Conservation (phyloP, 1,140 invertebrate species). For the Heliconius hewitsoni region DNA sequence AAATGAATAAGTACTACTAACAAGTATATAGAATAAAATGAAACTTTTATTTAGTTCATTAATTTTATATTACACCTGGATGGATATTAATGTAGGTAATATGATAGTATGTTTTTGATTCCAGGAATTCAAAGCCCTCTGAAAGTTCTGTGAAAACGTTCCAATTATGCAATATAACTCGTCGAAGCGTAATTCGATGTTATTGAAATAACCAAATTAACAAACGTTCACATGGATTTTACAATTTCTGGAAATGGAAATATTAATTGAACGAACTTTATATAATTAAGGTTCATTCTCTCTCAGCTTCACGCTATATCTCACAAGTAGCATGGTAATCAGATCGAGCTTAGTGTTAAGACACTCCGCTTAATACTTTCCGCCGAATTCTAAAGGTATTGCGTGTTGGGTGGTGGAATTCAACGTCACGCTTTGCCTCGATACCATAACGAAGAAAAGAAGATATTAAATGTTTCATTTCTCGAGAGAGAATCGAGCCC, state of each 20-base stretch:
- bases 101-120: background rate
- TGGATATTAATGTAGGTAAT: background rate
- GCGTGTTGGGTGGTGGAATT: too few species aligned
- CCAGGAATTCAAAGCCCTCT: background rate
- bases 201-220: background rate
- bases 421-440: too few species aligned
- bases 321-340: too few species aligned
- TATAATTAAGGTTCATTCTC: background rate
- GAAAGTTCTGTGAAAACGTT: constrained; percentile 3
- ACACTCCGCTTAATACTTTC: too few species aligned
- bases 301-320: too few species aligned
- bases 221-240: too few species aligned
- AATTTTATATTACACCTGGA: background rate
- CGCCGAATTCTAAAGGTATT: too few species aligned
- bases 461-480: too few species aligned
- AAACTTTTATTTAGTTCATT: background rate
- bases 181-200: background rate
- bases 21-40: background rate
- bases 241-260: background rate
- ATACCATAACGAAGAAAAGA: too few species aligned
- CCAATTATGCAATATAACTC: background rate
- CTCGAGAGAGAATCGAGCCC: too few species aligned
- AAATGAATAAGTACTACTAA: too few species aligned
- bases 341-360: too few species aligned
- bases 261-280: background rate